Evolutionary conservation across 2,888 invertebrate species (phyloP).

Genomic region (Subacronicta megacephala): DNA sequence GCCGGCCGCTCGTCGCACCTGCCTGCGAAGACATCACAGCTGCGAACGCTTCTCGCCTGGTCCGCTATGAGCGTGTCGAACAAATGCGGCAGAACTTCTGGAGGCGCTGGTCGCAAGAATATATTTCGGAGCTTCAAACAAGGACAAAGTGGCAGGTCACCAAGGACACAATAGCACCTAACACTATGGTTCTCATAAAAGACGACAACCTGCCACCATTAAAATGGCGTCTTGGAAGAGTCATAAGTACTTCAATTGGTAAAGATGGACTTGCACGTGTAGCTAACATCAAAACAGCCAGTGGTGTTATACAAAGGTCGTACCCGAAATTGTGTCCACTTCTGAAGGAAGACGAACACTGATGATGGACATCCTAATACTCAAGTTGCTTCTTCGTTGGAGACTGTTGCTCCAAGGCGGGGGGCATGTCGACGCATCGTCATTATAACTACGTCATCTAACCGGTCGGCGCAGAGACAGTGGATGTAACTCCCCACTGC

Average conservation of each 20-base stretch:
- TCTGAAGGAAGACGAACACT: too few species aligned
- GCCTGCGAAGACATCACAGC: background rate
- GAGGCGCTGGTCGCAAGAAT: background rate
- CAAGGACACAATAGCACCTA: background rate
- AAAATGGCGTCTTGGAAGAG: constrained; percentile 11
- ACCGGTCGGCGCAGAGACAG: too few species aligned
- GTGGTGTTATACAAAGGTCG: background rate
- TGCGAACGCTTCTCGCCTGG: background rate
- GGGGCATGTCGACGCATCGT: too few species aligned
- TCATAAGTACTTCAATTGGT: constrained; percentile 5
- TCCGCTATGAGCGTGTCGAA: background rate
- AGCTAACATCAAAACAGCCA: constrained; percentile 11
- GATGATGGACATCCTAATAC: too few species aligned
- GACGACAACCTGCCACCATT: background rate
- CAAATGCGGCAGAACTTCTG: background rate
- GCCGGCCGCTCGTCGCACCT: background rate
- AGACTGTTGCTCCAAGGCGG: too few species aligned
- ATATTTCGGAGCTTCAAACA: background rate
- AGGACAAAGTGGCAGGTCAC: background rate
- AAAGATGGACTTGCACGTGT: constrained; percentile 17
- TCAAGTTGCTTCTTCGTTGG: too few species aligned
- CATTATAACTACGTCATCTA: too few species aligned
- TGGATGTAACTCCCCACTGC: too few species aligned
- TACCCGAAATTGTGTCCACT: constrained; percentile 1
- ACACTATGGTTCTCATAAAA: background rate